Conservation (phyloP, 2,113 vertebrate genomes). For the Pavo muticus region DNA sequence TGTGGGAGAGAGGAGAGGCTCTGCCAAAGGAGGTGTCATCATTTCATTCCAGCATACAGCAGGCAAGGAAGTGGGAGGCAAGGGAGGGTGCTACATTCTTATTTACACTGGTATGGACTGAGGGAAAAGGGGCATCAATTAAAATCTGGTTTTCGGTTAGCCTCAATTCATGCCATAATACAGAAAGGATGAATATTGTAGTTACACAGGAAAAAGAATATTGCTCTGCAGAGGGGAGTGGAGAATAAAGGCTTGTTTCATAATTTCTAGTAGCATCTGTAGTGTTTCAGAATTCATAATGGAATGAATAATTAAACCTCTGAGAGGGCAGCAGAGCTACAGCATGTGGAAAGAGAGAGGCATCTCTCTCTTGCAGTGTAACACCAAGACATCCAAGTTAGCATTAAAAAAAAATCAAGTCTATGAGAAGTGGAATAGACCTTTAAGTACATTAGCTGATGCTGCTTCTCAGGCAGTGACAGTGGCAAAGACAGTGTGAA, state of each 20-base stretch:
- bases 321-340: background rate
- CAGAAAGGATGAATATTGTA: background rate
- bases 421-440: background rate
- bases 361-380: background rate
- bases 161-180: background rate
- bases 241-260: background rate
- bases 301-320: background rate
- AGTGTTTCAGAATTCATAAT: background rate
- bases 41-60: background rate
- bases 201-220: background rate
- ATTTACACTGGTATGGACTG: background rate
- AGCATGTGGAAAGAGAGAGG: background rate
- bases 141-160: background rate
- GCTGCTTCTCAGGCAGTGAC: background rate
- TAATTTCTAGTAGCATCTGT: background rate
- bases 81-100: background rate
- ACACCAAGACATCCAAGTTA: background rate
- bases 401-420: background rate
- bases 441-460: background rate
- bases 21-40: constrained; percentile 47
- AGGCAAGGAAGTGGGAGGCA: background rate
- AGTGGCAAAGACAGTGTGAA: background rate
- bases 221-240: background rate
- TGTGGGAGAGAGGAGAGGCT: constrained; percentile 63
- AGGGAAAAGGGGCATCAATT: background rate